These are phyloP conservation scores for Enhydra lutris DNA, from an alignment of 2,113 vertebrate genomes.

Conservation along the genomic window DNA sequence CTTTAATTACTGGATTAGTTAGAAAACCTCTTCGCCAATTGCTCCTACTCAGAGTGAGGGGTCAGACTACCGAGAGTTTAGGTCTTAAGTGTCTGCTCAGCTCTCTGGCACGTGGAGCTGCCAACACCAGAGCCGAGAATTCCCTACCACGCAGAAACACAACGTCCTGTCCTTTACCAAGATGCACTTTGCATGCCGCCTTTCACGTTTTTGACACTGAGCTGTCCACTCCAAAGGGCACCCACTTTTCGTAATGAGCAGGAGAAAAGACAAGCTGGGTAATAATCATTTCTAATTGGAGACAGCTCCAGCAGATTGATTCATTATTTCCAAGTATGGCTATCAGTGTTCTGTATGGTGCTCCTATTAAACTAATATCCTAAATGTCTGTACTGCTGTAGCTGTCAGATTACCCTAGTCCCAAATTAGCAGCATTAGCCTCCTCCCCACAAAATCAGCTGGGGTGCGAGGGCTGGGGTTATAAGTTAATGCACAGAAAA, in stretches of 20 bases:
- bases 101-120: background rate
- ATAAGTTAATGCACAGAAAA: background rate
- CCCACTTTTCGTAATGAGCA: conserved; percentile 56
- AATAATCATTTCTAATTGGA: conserved; percentile 79
- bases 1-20: background rate
- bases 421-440: conserved; percentile 4
- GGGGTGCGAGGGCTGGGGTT: too few species aligned
- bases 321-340: conserved; percentile 74
- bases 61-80: rapidly evolving
- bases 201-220: conserved; percentile 47
- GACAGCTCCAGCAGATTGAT: conserved; percentile 75
- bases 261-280: conserved; percentile 58
- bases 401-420: conserved; percentile 63
- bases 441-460: background rate
- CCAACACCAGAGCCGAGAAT: background rate
- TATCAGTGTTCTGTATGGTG: conserved; percentile 38
- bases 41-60: background rate
- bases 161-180: conserved; percentile 17
- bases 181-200: background rate
- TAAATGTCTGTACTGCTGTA: conserved; percentile 41
- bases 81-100: background rate
- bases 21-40: background rate
- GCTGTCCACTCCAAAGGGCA: conserved; percentile 62
- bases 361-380: conserved; percentile 59
- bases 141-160: background rate